A percentile compares a stretch with the other conserved stretches of the same genome.
These are phyloP conservation scores for Pristionchus japonicus DNA, from an alignment of 2,888 invertebrate species.

Conservation along the genomic window DNA sequence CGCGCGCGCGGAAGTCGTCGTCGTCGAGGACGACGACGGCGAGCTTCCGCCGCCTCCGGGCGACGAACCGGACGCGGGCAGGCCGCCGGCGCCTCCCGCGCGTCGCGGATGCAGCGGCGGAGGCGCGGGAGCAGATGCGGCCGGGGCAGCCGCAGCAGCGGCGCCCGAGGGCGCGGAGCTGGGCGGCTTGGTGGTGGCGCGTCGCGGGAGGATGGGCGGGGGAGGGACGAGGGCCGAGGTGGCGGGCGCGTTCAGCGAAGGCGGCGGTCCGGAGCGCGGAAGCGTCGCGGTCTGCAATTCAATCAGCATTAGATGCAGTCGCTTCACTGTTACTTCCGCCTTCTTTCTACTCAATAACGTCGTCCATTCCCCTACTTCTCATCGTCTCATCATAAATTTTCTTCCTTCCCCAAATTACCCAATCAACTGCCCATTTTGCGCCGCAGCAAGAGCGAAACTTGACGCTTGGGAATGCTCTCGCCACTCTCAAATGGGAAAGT, in stretches of 20 bases:
- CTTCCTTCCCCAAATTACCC: background rate
- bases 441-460: background rate
- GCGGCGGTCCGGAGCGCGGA: slow-evolving; percentile 3
- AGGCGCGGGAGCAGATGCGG: background rate
- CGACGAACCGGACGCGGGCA: background rate
- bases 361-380: no score
- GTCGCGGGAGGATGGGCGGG: slow-evolving; percentile 9
- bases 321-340: background rate
- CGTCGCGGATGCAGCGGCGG: slow-evolving; percentile 32
- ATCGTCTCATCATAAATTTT: background rate
- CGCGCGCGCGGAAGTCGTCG: background rate
- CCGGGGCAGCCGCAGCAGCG: background rate
- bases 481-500: background rate
- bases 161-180: slow-evolving; percentile 7
- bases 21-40: background rate
- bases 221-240: background rate
- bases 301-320: no score
- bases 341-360: no score
- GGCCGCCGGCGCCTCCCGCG: background rate
- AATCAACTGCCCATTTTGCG: background rate
- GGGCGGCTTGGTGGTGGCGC: slow-evolving; percentile 22
- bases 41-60: background rate
- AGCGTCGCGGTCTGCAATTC: slow-evolving; percentile 25
- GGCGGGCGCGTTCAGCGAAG: slow-evolving; percentile 19
- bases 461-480: background rate